Conservation (phyloP, 2,797 vertebrate genomes). For the Brachymystax lenok region DNA sequence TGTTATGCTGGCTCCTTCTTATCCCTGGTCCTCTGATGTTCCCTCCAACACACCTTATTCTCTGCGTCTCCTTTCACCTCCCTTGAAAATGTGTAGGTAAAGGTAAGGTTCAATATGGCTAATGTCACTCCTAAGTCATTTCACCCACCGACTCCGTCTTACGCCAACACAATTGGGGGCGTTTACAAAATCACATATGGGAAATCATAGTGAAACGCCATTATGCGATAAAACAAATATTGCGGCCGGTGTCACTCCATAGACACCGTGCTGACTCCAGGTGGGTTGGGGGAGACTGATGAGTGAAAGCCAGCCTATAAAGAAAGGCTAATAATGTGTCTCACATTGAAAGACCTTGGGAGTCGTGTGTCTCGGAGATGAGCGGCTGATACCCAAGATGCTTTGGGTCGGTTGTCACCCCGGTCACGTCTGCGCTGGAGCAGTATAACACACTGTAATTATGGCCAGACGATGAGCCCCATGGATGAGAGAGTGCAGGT, state of each 20-base stretch:
- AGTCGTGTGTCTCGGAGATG: constrained; percentile 70
- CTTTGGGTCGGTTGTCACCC: constrained; percentile 63
- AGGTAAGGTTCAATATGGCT: not conserved
- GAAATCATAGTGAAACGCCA: not conserved
- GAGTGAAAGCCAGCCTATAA: not conserved
- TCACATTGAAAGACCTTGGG: constrained; percentile 81
- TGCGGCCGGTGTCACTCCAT: not conserved
- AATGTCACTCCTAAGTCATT: not conserved
- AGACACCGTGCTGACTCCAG: not conserved
- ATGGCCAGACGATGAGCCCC: constrained; percentile 59
- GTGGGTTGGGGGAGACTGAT: not conserved
- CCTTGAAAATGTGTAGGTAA: not conserved
- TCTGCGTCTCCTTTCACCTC: not conserved
- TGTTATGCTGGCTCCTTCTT: not conserved
- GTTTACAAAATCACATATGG: not conserved
- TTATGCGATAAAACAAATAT: not conserved
- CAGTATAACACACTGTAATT: constrained; percentile 67
- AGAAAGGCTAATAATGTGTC: constrained; percentile 54
- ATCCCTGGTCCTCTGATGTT: not conserved
- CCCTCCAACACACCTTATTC: not conserved
- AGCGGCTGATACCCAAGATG: constrained; percentile 64
- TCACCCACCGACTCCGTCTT: not conserved
- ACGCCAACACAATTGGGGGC: not conserved
- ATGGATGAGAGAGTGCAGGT: constrained; percentile 50
- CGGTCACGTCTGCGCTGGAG: constrained; percentile 67